Conservation (phyloP, 2,888 invertebrate species). For the Reticulitermes lucifugus region DNA sequence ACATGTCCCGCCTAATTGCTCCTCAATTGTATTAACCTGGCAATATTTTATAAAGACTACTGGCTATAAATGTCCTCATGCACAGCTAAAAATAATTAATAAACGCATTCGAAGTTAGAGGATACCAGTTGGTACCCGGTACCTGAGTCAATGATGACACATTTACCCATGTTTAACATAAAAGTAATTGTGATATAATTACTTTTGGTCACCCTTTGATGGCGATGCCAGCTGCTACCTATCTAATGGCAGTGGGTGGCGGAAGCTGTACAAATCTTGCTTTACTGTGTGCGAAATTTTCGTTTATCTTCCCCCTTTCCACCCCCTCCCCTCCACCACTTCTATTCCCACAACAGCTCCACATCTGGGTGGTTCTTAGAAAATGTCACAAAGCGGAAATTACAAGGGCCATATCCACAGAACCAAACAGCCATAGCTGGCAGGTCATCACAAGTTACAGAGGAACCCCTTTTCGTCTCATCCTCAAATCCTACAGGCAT, state of each 20-base stretch:
- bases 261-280: background rate
- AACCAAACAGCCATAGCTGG: conserved; percentile 7
- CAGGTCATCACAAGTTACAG: conserved; percentile 14
- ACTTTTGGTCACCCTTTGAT: background rate
- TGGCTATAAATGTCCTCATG: no score
- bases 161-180: no score
- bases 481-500: background rate
- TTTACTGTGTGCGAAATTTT: background rate
- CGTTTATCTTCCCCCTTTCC: background rate
- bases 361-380: conserved; percentile 21
- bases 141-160: no score
- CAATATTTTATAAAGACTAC: no score
- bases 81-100: no score
- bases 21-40: no score
- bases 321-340: background rate
- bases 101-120: no score
- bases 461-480: background rate
- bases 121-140: no score
- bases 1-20: no score
- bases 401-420: conserved; percentile 12
- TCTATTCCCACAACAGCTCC: no score
- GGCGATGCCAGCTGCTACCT: background rate
- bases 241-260: background rate
- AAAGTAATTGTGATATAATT: no score
- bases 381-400: conserved; percentile 35